Conservation (phyloP, 2,113 vertebrate species). For the Labeo rohita region DNA sequence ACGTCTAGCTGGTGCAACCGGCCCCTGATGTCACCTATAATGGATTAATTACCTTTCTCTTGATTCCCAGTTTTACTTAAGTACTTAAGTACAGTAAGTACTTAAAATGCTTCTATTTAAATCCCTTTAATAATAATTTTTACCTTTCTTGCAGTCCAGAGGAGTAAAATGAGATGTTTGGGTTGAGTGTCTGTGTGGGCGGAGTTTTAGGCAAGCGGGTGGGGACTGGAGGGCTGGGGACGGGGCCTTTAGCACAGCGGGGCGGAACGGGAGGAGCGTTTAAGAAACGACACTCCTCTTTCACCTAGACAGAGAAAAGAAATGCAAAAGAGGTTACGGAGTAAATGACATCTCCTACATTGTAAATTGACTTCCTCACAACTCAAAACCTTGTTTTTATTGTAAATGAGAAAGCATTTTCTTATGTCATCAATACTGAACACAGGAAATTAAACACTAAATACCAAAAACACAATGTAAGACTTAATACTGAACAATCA, state of each 20-base stretch:
- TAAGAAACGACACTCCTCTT: slow-evolving; percentile 94
- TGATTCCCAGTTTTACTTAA: neutral
- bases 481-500: neutral
- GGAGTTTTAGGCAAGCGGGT: slow-evolving; percentile 84
- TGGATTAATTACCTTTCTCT: neutral
- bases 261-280: slow-evolving; percentile 93
- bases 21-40: neutral
- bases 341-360: neutral
- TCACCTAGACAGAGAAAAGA: slow-evolving; percentile 79
- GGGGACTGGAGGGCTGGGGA: slow-evolving; percentile 82
- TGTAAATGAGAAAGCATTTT: neutral
- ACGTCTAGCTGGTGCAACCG: too few relatives aligned
- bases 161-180: slow-evolving; percentile 93
- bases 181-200: slow-evolving; percentile 76
- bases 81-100: too few relatives aligned
- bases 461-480: neutral
- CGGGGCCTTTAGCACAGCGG: slow-evolving; percentile 80
- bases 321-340: neutral
- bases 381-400: neutral
- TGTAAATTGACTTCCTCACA: neutral
- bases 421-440: neutral
- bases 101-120: neutral
- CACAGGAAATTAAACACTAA: neutral
- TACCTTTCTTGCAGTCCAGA: slow-evolving; percentile 91
- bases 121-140: slow-evolving; percentile 43